A percentile compares a stretch with the other conserved stretches of the same genome.
These are phyloP conservation scores for Drosophila takahashii DNA, from an alignment of 1,140 invertebrate genomes.

Conservation along the genomic window DNA sequence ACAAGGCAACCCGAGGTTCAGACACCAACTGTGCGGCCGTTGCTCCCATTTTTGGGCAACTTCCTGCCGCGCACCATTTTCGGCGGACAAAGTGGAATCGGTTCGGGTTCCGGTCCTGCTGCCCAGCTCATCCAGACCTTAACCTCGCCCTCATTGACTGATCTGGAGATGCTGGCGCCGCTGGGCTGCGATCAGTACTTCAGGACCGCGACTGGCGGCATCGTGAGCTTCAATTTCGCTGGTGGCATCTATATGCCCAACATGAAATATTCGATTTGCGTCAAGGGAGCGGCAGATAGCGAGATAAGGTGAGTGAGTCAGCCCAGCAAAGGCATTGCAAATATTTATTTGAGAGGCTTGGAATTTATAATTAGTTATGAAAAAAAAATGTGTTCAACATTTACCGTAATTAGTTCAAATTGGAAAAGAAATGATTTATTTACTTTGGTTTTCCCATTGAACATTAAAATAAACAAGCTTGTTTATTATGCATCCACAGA, in stretches of 20 bases:
- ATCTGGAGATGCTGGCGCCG: conserved; percentile 60
- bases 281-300: conserved; percentile 47
- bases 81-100: conserved; percentile 31
- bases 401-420: no score
- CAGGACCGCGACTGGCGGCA: conserved; percentile 39
- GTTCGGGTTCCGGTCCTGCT: conserved; percentile 49
- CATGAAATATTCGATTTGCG: conserved; percentile 58
- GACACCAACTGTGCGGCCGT: conserved; percentile 45
- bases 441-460: no score
- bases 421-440: no score
- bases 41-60: conserved; percentile 58
- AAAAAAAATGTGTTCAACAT: no score
- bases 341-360: background rate
- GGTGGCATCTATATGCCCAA: conserved; percentile 66
- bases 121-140: conserved; percentile 54
- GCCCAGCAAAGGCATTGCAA: background rate
- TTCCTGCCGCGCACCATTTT: conserved; percentile 67
- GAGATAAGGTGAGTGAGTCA: conserved; percentile 59
- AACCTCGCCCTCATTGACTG: conserved; percentile 30
- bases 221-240: conserved; percentile 69
- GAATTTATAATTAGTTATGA: no score
- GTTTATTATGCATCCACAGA: no score
- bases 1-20: conserved; percentile 2
- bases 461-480: no score
- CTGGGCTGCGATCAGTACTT: conserved; percentile 71